Conservation (phyloP, 2,797 vertebrate species). For the Ambastaia sidthimunki region DNA sequence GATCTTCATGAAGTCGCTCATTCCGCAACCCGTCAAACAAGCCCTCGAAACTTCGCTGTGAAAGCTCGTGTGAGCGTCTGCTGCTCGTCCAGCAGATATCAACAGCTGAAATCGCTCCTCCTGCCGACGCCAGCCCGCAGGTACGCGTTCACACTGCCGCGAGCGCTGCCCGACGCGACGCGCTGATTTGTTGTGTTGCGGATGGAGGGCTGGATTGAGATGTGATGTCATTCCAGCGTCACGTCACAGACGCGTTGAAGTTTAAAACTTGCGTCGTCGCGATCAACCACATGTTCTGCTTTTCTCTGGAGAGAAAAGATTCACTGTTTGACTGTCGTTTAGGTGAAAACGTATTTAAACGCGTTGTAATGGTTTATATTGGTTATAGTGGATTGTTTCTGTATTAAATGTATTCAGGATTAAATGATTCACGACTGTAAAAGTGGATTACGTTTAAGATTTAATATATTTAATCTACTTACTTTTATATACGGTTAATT, state of each 20-base stretch:
- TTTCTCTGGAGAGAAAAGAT: too few relatives aligned
- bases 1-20: slow-evolving; percentile 62
- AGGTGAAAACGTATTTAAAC: too few relatives aligned
- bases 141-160: slow-evolving; percentile 21
- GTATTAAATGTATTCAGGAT: too few relatives aligned
- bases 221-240: slow-evolving; percentile 54
- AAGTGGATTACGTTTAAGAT: neutral
- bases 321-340: too few relatives aligned
- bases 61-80: slow-evolving; percentile 21
- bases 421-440: neutral
- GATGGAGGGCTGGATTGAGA: neutral
- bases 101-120: slow-evolving; percentile 32
- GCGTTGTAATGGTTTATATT: too few relatives aligned
- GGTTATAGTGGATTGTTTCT: too few relatives aligned
- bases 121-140: slow-evolving; percentile 21
- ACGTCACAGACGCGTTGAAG: neutral
- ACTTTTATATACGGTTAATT: too few relatives aligned
- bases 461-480: neutral
- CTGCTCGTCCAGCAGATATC: slow-evolving; percentile 16
- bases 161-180: slow-evolving; percentile 19
- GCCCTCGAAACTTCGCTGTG: slow-evolving; percentile 65
- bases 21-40: slow-evolving; percentile 69
- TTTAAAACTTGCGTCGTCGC: slow-evolving; percentile 8
- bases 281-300: neutral
- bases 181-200: slow-evolving; percentile 17